A percentile compares a stretch with the other conserved stretches of the same genome.
These are phyloP conservation scores for Acridotheres tristis DNA, from an alignment of 2,797 vertebrate genomes.

Conservation along the genomic window DNA sequence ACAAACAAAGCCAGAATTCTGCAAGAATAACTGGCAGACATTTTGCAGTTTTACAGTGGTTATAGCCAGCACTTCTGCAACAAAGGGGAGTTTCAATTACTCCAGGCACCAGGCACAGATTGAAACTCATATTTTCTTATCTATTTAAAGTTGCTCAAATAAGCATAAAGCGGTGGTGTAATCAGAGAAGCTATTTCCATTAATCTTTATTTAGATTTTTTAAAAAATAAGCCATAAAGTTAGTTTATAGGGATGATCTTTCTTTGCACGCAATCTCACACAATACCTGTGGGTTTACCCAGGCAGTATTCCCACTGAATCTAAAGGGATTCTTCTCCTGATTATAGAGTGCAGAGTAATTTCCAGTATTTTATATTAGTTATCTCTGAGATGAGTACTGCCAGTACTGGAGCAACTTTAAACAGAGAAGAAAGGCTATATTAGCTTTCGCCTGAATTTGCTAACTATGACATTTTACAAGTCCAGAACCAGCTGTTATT, in stretches of 20 bases:
- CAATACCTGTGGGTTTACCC: slow-evolving; percentile 58
- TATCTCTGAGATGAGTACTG: slow-evolving; percentile 21
- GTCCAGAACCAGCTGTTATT: background rate
- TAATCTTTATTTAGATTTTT: slow-evolving; percentile 51
- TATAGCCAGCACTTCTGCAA: slow-evolving; percentile 49
- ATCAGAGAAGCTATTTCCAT: slow-evolving; percentile 59
- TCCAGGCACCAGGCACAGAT: slow-evolving; percentile 66
- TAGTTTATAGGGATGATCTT: slow-evolving; percentile 20
- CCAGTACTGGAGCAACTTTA: slow-evolving; percentile 17
- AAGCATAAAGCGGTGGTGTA: slow-evolving; percentile 59
- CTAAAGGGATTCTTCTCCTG: slow-evolving; percentile 19
- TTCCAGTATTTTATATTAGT: slow-evolving; percentile 7
- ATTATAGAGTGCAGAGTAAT: slow-evolving; percentile 12
- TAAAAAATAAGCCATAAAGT: background rate
- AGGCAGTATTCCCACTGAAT: slow-evolving; percentile 58
- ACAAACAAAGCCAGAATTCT: slow-evolving; percentile 22
- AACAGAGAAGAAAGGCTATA: background rate
- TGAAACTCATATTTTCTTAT: slow-evolving; percentile 66
- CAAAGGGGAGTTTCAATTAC: slow-evolving; percentile 64
- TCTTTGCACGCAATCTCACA: background rate
- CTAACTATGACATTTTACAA: slow-evolving; percentile 2
- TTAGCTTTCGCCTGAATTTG: slow-evolving; percentile 17
- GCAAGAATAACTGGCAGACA: background rate
- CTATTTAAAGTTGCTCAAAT: slow-evolving; percentile 66
- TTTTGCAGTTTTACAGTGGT: slow-evolving; percentile 16